Percentiles rank a stretch among this genome's conserved stretches.
phyloP scores from a whole-genome alignment of 1,140 invertebrate species.

The Mesaphorura yosii region DNA sequence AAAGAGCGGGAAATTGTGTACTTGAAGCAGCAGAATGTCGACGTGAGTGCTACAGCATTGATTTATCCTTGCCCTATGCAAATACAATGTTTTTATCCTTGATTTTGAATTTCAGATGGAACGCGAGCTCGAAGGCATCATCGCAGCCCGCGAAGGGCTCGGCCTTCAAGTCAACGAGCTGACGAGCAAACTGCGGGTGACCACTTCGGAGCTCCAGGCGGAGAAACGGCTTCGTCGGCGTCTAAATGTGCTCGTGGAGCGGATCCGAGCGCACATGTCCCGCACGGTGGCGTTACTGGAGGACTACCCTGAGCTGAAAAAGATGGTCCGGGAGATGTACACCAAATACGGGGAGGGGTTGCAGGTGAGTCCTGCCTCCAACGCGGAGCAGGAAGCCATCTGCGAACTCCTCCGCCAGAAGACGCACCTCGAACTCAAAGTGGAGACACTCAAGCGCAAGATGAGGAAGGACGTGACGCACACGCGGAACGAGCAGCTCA shows the following conservation, averaged over 20 bases:
- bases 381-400: constrained; percentile 41
- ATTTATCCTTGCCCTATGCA: too few relatives aligned
- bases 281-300: constrained; percentile 61
- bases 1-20: constrained; percentile 64
- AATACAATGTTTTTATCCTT: too few relatives aligned
- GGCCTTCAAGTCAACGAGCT: constrained; percentile 60
- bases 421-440: constrained; percentile 61
- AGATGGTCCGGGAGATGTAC: constrained; percentile 57
- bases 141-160: constrained; percentile 50
- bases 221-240: constrained; percentile 51
- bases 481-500: constrained; percentile 40
- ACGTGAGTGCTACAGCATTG: constrained; percentile 37
- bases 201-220: constrained; percentile 53
- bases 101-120: constrained; percentile 40
- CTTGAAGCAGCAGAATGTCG: constrained; percentile 62
- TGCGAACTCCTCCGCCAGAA: constrained; percentile 47
- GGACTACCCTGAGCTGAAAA: constrained; percentile 61
- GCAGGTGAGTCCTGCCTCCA: constrained; percentile 48
- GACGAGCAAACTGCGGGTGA: constrained; percentile 58
- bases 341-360: constrained; percentile 60
- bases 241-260: constrained; percentile 54
- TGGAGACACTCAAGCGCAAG: constrained; percentile 49
- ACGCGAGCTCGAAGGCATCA: constrained; percentile 55
- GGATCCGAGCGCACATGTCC: constrained; percentile 65
- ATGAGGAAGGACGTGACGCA: constrained; percentile 39